Evolutionary conservation across 2,113 vertebrate genomes (phyloP), one percentile per base, ranked within the genome.

Genomic region (Rhodinocichla rosea): DNA sequence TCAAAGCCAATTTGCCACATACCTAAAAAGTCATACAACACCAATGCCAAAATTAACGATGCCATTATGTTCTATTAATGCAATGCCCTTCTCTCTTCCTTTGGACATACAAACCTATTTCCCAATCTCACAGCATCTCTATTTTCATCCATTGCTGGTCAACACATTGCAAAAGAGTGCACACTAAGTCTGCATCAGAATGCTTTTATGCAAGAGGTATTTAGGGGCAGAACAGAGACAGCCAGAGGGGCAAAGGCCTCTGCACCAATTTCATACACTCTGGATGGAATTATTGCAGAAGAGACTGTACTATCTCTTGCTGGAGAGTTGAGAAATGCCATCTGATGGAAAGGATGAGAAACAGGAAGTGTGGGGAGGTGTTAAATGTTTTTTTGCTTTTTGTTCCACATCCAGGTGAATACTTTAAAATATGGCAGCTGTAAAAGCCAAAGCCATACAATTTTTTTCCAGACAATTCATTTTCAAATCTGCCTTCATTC

Each of bases 381-480:
- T 89, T 64, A 90, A 91, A 57, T 6, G 12, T 2, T 23, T 69
- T 69, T 23, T 62, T 55, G 17, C 12, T 47, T 23, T 50, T 82
- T 82, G 33, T 47, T 73, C n/a, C 26, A 6, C 9, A 62, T 42
- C 28, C 45, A 90, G 63, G 67, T 77, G 74, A 85, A 69, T 33
- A 28, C 13, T 90, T 63, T 1, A 23, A 55, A 74, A 82, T 60
- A 76, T 27, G 50, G 57, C 77, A 75, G 13, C 35, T 35, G 26
- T 57, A 45, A 79, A 76, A 87, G 35, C 15, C 85, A 85, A 92
- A 39, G 15, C 9, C 20, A 52, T 11, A 23, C 21, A 42, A 32
- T 65, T 94, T 92, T 91, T 92, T 87, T 70, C 59, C 47, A 90
- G 47, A 47, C 27, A 86, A 89, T 77, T 94, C 17, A 1, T 77